phyloP scores from a whole-genome alignment of 1,140 invertebrate species.

The Drosophila equinoxialis region DNA sequence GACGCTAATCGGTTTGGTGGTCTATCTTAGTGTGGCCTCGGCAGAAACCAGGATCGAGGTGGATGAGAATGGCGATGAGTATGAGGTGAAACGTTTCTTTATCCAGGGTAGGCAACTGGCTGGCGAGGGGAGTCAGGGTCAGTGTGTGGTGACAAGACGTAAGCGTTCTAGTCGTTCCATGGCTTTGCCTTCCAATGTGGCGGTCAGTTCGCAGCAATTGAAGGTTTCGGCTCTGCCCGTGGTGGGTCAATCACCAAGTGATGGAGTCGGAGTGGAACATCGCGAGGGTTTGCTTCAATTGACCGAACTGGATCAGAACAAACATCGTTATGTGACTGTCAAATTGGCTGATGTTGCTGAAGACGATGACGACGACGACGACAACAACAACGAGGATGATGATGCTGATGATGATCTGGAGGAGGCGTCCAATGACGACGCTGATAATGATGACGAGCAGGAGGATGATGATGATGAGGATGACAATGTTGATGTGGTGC shows the following conservation, averaged over 20 bases:
- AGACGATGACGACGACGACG: conserved; percentile 7
- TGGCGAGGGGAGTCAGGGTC: conserved; percentile 68
- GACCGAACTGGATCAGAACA: conserved; percentile 20
- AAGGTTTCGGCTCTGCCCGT: conserved; percentile 28
- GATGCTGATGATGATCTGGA: conserved; percentile 21
- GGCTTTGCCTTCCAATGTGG: not conserved
- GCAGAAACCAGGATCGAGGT: conserved; percentile 72
- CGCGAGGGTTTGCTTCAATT: conserved; percentile 31
- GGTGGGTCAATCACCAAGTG: not conserved
- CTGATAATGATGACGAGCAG: conserved; percentile 13
- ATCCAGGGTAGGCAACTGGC: conserved; percentile 71
- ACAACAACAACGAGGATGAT: not conserved
- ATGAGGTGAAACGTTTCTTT: conserved; percentile 71
- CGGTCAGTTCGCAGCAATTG: conserved; percentile 55
- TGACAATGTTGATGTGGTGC: not conserved
- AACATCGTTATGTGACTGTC: conserved; percentile 59
- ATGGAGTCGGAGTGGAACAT: conserved; percentile 34
- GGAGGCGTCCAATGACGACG: conserved; percentile 6
- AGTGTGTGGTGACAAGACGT: conserved; percentile 70
- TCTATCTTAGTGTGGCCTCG: conserved; percentile 41
- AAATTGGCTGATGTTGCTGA: conserved; percentile 20
- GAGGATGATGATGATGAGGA: not conserved
- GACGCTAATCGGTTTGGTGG: conserved; percentile 24
- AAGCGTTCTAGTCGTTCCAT: conserved; percentile 52
- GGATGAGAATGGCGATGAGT: conserved; percentile 76